phyloP scores from a whole-genome alignment of 1,140 invertebrate species.

The Brachionus plicatilis region DNA sequence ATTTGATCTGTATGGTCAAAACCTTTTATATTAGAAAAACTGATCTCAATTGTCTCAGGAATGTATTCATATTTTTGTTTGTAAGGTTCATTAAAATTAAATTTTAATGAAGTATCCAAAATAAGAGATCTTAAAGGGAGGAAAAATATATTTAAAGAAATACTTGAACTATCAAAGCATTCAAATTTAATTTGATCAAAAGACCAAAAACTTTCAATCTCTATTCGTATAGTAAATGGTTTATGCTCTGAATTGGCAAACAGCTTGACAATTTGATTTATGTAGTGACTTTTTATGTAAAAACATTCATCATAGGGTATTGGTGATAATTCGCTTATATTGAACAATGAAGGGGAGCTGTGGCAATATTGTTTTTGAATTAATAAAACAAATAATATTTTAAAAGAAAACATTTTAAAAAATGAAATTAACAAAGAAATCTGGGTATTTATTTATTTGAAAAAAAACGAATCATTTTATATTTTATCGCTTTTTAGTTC shows the following conservation, averaged over 20 bases:
- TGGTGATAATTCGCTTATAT: not conserved
- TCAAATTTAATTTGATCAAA: not conserved
- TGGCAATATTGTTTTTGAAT: not conserved
- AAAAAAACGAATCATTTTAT: too few relatives aligned
- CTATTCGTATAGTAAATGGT: not conserved
- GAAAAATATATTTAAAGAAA: not conserved
- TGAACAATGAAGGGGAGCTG: not conserved
- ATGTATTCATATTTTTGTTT: not conserved
- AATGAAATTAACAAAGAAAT: not conserved
- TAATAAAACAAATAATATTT: not conserved
- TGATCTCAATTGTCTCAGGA: not conserved
- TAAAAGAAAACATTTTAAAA: not conserved
- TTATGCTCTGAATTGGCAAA: not conserved
- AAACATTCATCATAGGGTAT: not conserved
- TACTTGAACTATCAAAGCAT: not conserved
- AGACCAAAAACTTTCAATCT: not conserved
- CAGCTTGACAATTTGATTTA: not conserved
- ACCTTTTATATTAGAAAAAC: not conserved
- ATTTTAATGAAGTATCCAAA: not conserved
- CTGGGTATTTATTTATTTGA: too few relatives aligned
- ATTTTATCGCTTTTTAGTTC: too few relatives aligned
- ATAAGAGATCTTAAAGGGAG: not conserved
- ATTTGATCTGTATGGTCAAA: not conserved
- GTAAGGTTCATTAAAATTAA: not conserved
- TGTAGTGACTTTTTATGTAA: not conserved